Base-by-base conservation (phyloP, 2,888 invertebrate species). In the Corythucha ciliata region DNA sequence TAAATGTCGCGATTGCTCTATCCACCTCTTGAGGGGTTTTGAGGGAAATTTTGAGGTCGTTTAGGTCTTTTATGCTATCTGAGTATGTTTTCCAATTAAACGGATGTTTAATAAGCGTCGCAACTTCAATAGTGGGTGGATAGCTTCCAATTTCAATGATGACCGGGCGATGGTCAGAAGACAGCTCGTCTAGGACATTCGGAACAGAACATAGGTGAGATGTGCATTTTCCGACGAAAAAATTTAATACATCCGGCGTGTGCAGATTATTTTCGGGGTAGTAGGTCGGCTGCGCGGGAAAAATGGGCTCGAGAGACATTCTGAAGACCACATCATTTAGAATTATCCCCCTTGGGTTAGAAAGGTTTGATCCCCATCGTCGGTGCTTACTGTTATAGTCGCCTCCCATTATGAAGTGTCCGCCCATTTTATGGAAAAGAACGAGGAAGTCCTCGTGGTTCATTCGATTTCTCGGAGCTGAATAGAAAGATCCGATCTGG, bases 161-260 rank as follows among this genome's bases (percentile, higher is more conserved):
- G 20, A 37, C 48, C 26, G 48, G 48, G 24, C 27, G 22, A 37
- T 48, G 48, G 16, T 36, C 48, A 18, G 48, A 46, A 34, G 46
- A 48, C 18, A 47, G 22, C 2, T 33, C 47, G 12, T 22, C 18
- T 3, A 47, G 3, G 18, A 45, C 45, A 12, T 4, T 3, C n/a
- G 45, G 45, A 4, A 2, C n/a, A 7, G 24, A 3, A 21, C 47
- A 47, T 21, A 36, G 14, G 26, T 47, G 18, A 12, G 36, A 24
- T 7, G 36, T 25, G 16, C 21, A 8, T 32, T 32, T 45, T 8
- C 45, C 45, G 10, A 45, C 20, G 33, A 45, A 45, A 20, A 45
- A 32, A 16, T 45, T 21, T 12, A 45, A 16, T 14, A 45, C 33
- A 32, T 45, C 45, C 10, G 45, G 45, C 22, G 46, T 20, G 10